phyloP scores from a whole-genome alignment of 2,888 invertebrate species.

The Himalopsyche kuldschensis region DNA sequence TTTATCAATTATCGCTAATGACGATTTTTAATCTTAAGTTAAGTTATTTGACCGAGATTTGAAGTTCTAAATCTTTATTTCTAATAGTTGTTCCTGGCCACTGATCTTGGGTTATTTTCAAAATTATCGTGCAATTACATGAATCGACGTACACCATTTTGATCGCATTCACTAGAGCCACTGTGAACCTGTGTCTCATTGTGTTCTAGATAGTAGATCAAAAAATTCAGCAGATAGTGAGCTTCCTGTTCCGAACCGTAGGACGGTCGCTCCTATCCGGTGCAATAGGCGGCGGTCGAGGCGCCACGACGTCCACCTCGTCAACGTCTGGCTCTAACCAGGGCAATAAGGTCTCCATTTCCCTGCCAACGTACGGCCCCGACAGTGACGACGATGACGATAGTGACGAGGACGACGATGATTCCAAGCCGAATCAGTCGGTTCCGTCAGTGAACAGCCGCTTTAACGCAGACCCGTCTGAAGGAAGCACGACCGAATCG shows the following conservation, averaged over 20 bases:
- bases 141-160: neutral
- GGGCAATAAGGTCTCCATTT: conserved; percentile 63
- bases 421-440: conserved; percentile 31
- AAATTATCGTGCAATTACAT: too few relatives aligned
- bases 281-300: conserved; percentile 58
- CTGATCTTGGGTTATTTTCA: too few relatives aligned
- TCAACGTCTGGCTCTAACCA: conserved; percentile 56
- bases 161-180: neutral
- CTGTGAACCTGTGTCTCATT: conserved; percentile 20
- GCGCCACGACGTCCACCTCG: conserved; percentile 49
- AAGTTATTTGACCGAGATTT: too few relatives aligned
- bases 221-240: conserved; percentile 74
- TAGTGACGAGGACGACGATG: conserved; percentile 37
- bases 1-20: too few relatives aligned
- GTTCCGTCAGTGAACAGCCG: conserved; percentile 28
- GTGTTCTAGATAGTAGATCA: conserved; percentile 69
- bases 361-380: conserved; percentile 68
- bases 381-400: conserved; percentile 63
- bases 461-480: conserved; percentile 34
- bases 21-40: too few relatives aligned
- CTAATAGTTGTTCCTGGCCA: too few relatives aligned
- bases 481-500: conserved; percentile 32
- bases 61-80: too few relatives aligned
- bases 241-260: conserved; percentile 72
- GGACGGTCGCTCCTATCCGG: conserved; percentile 72